A percentile compares a stretch with the other conserved stretches of the same genome.
These are phyloP conservation scores for Cheirogaleus major DNA, from an alignment of 2,797 vertebrate genomes.

Conservation along the genomic window DNA sequence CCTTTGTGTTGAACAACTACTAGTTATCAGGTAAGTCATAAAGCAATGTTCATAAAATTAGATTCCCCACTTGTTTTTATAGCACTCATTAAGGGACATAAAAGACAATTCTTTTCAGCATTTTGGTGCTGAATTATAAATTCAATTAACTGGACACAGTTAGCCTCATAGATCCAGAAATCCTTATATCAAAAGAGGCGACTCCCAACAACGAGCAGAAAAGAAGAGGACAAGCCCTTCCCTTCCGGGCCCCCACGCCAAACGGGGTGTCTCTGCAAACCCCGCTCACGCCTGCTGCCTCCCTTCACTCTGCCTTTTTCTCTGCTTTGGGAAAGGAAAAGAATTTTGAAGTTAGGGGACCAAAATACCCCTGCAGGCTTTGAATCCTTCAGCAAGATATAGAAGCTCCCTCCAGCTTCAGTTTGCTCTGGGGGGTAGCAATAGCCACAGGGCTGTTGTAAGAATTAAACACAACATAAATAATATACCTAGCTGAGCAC, in stretches of 20 bases:
- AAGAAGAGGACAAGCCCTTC: background rate
- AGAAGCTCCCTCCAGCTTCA: background rate
- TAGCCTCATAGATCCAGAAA: conserved; percentile 63
- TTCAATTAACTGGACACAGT: conserved; percentile 60
- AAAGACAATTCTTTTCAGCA: conserved; percentile 66
- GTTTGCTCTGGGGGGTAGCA: background rate
- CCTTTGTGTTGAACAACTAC: conserved; percentile 54
- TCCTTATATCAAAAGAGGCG: background rate
- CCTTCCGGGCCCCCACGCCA: rapidly evolving
- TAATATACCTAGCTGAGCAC: rapidly evolving
- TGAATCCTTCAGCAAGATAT: background rate
- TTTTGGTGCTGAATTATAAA: conserved; percentile 72
- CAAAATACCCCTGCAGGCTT: background rate
- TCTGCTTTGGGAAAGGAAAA: background rate
- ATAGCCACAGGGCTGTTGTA: rapidly evolving
- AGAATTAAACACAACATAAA: background rate
- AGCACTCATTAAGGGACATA: conserved; percentile 74
- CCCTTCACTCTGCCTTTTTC: background rate
- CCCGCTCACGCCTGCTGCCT: rapidly evolving
- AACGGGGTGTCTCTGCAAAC: rapidly evolving
- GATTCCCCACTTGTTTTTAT: conserved; percentile 74
- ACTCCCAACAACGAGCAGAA: background rate
- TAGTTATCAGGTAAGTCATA: conserved; percentile 76
- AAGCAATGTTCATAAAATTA: conserved; percentile 75
- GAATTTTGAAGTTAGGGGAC: background rate